These are phyloP conservation scores for Lindbergichthys nudifrons DNA, from an alignment of 2,797 vertebrate species.

Conservation along the genomic window DNA sequence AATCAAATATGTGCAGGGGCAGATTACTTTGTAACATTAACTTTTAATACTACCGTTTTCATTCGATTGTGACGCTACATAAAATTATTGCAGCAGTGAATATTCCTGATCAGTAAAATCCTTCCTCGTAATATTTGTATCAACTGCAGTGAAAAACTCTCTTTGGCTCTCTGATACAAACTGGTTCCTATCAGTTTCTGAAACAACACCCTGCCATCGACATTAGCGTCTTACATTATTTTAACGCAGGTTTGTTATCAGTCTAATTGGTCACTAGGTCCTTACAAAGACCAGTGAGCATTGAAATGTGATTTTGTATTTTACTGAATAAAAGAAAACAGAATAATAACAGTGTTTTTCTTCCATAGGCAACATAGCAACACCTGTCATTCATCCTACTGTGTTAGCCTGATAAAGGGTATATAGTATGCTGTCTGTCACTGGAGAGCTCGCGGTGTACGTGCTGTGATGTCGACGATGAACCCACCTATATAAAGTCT, in stretches of 20 bases:
- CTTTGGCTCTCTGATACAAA: neutral
- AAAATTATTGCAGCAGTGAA: neutral
- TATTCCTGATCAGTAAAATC: neutral
- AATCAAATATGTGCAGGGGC: neutral
- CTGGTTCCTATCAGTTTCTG: neutral
- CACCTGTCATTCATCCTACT: too few relatives aligned
- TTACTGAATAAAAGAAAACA: conserved; percentile 1
- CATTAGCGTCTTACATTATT: neutral
- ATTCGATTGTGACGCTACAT: neutral
- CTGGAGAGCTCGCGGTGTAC: conserved; percentile 12
- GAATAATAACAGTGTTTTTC: neutral
- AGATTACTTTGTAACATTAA: neutral
- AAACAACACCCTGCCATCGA: neutral
- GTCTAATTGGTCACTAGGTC: neutral
- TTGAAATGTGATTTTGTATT: neutral
- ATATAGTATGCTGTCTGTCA: conserved; percentile 13
- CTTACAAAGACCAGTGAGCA: neutral
- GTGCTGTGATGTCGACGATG: conserved; percentile 8
- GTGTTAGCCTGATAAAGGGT: neutral
- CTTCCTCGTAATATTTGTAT: neutral
- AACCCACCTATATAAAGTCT: conserved; percentile 35
- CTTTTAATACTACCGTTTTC: neutral
- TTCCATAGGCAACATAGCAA: too few relatives aligned
- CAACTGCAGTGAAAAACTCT: neutral
- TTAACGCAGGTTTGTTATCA: neutral